Base-by-base conservation (phyloP, 2,113 vertebrate species). In the Glaucomys volans region DNA sequence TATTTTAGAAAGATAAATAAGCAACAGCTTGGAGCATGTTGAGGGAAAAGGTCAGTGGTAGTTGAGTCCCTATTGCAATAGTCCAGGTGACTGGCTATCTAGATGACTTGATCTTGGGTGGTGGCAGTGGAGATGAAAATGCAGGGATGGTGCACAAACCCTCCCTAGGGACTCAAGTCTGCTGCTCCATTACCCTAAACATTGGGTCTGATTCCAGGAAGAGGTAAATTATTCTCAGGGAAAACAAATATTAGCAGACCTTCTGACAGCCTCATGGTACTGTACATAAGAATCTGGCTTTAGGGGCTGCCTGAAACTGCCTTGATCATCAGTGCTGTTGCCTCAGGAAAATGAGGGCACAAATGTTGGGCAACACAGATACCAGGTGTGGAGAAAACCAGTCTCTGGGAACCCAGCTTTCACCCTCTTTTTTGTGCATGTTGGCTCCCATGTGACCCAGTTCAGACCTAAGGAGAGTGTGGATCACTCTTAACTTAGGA, bases 191-290 rank as follows among this genome's bases (percentile, higher is more conserved):
- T 92, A 93, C 62, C 75, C 40, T 93, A 83, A 94, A 91, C 20
- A 79, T 7, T 93, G 83, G 54, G 40, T 95, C 24, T 87, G 72
- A 94, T 92, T 90, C 66, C 54, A 97, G 66, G 90, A 96, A 97
- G 67, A 87, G n/a, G 40, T 81, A 96, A 94, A 74, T 67, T 26
- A 92, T 82, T 94, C 67, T 94, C 44, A 66, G 92, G 80, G 67
- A 92, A 87, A 90, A 76, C 40, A 89, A 95, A 95, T 59, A 90
- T 62, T 81, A 62, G 40, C 92, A 90, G 69, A 96, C 47, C 96
- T 87, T 54, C 90, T 69, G 76, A 80, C 52, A 92, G 80, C 2
- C 59, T 59, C 35, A 0, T n/a, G 30, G 66, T 54, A 75, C 22
- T 54, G 52, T 35, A 94, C 35, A n/a, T 87, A 93, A 90, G 71